These are phyloP conservation scores for Drosophila cyrtoloma DNA, from an alignment of 2,888 invertebrate genomes.

Conservation along the genomic window DNA sequence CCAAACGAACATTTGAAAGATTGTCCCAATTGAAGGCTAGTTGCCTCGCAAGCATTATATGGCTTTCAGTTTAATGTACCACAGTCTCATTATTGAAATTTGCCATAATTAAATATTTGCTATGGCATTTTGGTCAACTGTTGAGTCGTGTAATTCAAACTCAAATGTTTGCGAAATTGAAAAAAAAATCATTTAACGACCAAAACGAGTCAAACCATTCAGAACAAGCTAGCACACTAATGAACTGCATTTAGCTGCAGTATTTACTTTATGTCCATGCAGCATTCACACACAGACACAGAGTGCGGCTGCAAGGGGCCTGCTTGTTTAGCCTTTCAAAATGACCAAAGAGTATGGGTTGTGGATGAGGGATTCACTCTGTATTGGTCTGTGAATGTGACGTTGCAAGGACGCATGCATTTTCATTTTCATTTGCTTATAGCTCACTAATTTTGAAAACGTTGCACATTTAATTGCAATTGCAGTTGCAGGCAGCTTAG, in stretches of 20 bases:
- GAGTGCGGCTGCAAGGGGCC: slow-evolving; percentile 13
- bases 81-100: not conserved
- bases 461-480: slow-evolving; percentile 41
- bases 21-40: slow-evolving; percentile 8
- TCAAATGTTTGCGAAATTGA: slow-evolving; percentile 25
- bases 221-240: slow-evolving; percentile 45
- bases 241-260: slow-evolving; percentile 58
- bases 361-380: too few species aligned
- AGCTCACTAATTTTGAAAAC: slow-evolving; percentile 61
- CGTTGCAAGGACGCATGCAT: slow-evolving; percentile 24
- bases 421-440: slow-evolving; percentile 62
- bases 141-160: slow-evolving; percentile 21
- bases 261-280: slow-evolving; percentile 27
- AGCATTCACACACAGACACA: not conserved
- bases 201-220: slow-evolving; percentile 9
- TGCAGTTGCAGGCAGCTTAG: not conserved
- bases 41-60: not conserved
- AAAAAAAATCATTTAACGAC: slow-evolving; percentile 4
- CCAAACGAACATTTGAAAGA: not conserved
- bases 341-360: not conserved
- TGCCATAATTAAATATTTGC: slow-evolving; percentile 10
- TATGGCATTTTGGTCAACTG: slow-evolving; percentile 12
- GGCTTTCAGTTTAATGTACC: not conserved
- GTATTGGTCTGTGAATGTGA: not conserved
- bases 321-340: slow-evolving; percentile 60